phyloP scores from a whole-genome alignment of 53 echinoderm and acorn worm species.

The Paelopatides confundens region DNA sequence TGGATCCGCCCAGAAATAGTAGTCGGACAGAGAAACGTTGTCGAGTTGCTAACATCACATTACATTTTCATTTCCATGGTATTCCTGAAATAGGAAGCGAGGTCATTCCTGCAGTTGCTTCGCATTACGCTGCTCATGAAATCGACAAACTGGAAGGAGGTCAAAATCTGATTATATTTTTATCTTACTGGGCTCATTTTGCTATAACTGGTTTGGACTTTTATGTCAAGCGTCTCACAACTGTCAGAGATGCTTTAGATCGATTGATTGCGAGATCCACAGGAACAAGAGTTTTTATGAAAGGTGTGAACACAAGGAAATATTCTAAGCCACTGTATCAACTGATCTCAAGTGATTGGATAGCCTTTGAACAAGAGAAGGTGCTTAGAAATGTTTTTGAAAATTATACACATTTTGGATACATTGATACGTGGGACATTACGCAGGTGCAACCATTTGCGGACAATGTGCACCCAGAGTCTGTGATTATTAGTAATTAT shows the following conservation, averaged over 20 bases:
- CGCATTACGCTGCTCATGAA: slow-evolving; percentile 11
- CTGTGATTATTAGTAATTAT: background rate
- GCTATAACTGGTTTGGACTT: background rate
- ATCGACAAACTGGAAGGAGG: background rate
- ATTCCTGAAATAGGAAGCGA: background rate
- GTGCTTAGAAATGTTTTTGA: background rate
- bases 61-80: background rate
- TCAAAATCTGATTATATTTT: background rate
- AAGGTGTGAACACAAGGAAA: background rate
- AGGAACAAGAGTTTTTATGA: background rate
- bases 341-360: slow-evolving; percentile 9
- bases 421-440: slow-evolving; percentile 18
- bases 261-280: background rate
- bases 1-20: background rate
- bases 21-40: background rate
- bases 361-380: background rate
- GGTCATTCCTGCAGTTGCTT: too few relatives aligned
- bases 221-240: background rate
- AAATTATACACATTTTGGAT: background rate
- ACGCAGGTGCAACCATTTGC: background rate
- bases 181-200: slow-evolving; percentile 36
- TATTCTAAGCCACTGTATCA: background rate
- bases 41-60: background rate
- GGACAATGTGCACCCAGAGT: background rate
- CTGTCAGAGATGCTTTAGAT: background rate